Base-by-base conservation (phyloP, 1,140 invertebrate species). In the Prorops nasuta region DNA sequence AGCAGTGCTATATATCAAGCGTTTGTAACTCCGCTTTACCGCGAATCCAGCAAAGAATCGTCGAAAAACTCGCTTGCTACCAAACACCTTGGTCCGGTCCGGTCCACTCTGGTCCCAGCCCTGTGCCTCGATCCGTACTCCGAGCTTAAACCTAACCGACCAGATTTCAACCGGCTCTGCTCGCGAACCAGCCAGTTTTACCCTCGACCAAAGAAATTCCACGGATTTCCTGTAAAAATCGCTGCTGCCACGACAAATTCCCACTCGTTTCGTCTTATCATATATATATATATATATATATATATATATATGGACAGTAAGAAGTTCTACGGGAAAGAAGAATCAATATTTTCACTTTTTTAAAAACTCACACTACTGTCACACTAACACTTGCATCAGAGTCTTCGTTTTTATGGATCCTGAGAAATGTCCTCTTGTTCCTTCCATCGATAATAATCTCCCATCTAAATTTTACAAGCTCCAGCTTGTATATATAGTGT, bases 151-250 rank as follows among this genome's bases (percentile, higher is more conserved):
- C 41, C 14, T n/a, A 31, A 2, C 44, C 15, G 22, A 40, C 14
- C 31, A 38, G 40, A 44, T 61, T 42, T 49, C 34, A 32, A 8
- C 34, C 45, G 53, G 64, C n/a, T n/a, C n/a, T n/a, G n/a, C 62
- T 67, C 61, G 63, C 56, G 53, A 60, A 60, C 59, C 51, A 66
- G 56, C 50, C 51, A 60, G 60, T 67, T 69, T 69, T 67, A 67
- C 56, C 55, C 58, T 50, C 46, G 48, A 36, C 31, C 28, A 31
- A 46, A 67, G 57, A 61, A 63, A 64, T 58, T 49, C 32, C 41
- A 18, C 53, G 53, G 63, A 51, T 64, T 63, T 54, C 44, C 54
- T 10, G 32, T 45, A 44, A 18, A 50, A 44, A 58, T 60, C 43
- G 43, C 39, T 17, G 28, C 28, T 21, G 54, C 10, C 31, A 43